phyloP scores from a whole-genome alignment of 2,113 vertebrate genomes.

The Equus quagga region DNA sequence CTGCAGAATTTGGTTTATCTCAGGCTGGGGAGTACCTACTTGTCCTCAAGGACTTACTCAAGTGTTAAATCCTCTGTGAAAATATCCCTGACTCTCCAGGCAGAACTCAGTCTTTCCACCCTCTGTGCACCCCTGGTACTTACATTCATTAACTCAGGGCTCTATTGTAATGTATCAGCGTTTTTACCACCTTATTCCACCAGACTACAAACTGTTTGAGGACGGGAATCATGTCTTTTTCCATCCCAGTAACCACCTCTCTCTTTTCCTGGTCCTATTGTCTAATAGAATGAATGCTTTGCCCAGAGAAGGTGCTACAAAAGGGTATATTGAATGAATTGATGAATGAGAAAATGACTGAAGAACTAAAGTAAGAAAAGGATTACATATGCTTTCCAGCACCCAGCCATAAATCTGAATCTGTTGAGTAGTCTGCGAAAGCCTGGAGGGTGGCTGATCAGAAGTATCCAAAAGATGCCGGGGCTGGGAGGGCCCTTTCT shows the following conservation, averaged over 20 bases:
- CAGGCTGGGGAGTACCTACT: background rate
- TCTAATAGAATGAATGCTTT: background rate
- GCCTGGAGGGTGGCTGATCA: background rate
- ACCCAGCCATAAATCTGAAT: background rate
- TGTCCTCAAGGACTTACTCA: background rate
- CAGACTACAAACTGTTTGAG: background rate
- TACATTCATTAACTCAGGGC: background rate
- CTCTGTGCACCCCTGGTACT: accelerated
- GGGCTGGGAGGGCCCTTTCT: background rate
- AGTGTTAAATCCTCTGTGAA: slow-evolving; percentile 20
- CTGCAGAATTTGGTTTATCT: background rate
- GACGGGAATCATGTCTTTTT: background rate
- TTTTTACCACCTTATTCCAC: background rate
- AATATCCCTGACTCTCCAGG: background rate
- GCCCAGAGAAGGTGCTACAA: background rate
- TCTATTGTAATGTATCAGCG: background rate
- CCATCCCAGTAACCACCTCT: background rate
- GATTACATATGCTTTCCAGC: background rate
- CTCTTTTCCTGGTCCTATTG: background rate
- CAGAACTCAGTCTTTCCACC: background rate
- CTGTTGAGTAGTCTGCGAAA: background rate
- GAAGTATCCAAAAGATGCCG: background rate
- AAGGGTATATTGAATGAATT: background rate
- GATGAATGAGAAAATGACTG: background rate
- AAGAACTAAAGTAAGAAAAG: background rate